These are phyloP conservation scores for Phataginus tricuspis DNA, from an alignment of 2,797 vertebrate genomes.

Conservation along the genomic window DNA sequence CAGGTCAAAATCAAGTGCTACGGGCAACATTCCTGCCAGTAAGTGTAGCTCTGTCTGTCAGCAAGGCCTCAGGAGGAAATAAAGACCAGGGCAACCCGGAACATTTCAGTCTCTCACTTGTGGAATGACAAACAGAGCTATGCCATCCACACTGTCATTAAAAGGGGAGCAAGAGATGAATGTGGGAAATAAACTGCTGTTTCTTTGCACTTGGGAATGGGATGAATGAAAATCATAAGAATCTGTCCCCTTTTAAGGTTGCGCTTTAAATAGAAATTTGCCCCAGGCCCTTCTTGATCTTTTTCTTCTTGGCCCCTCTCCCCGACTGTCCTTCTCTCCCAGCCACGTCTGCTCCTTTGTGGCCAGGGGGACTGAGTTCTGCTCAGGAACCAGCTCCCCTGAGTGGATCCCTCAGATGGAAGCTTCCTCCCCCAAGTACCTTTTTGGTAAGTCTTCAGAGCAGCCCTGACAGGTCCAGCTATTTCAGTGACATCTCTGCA, in stretches of 20 bases:
- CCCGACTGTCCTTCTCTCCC: constrained; percentile 25
- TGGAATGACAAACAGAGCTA: background rate
- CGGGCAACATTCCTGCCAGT: background rate
- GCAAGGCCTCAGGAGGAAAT: constrained; percentile 5
- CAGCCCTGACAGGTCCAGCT: constrained; percentile 2
- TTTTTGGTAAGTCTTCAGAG: constrained; percentile 18
- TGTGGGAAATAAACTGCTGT: constrained; percentile 42
- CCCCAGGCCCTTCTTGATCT: constrained; percentile 64
- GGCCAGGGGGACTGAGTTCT: background rate
- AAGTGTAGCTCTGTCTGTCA: background rate
- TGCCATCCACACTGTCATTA: constrained; percentile 52
- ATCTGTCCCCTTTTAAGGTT: constrained; percentile 60
- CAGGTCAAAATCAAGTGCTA: background rate
- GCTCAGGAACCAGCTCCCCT: background rate
- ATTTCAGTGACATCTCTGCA: constrained; percentile 31
- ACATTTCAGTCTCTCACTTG: background rate
- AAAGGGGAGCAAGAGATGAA: constrained; percentile 34
- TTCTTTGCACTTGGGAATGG: constrained; percentile 48
- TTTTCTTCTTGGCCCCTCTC: constrained; percentile 50
- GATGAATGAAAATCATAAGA: constrained; percentile 59
- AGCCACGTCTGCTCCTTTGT: constrained; percentile 34
- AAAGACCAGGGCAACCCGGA: background rate
- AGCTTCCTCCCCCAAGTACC: background rate
- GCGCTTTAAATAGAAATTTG: constrained; percentile 75
- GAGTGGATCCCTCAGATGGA: background rate